These are phyloP conservation scores for Falco punctatus DNA, from an alignment of 2,113 vertebrate species.

Conservation along the genomic window DNA sequence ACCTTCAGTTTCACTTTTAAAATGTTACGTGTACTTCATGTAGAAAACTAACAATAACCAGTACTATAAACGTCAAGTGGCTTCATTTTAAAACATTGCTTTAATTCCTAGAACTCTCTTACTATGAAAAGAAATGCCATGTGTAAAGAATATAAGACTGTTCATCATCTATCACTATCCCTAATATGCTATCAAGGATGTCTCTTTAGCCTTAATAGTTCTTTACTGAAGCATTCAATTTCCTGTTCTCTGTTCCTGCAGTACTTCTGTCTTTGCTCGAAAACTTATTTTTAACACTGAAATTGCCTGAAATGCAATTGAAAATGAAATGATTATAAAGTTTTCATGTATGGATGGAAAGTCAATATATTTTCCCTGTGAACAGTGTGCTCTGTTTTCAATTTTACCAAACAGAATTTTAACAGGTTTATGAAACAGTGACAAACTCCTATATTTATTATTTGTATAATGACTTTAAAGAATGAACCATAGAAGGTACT, in stretches of 20 bases:
- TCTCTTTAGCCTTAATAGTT: conserved; percentile 52
- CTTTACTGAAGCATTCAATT: conserved; percentile 46
- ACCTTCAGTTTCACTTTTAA: background rate
- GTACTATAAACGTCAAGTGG: background rate
- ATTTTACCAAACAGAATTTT: background rate
- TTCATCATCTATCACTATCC: conserved; percentile 36
- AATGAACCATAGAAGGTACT: conserved; percentile 55
- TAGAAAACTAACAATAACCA: background rate
- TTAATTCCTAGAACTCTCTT: conserved; percentile 10
- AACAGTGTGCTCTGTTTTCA: background rate
- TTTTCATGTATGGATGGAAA: background rate
- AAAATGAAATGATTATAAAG: background rate
- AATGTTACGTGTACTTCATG: background rate
- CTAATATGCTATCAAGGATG: background rate
- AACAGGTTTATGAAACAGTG: conserved; percentile 45
- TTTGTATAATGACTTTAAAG: conserved; percentile 59
- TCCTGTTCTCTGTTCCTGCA: background rate
- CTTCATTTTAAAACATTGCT: conserved; percentile 31
- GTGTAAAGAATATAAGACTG: background rate
- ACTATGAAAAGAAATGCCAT: conserved; percentile 4
- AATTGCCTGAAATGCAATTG: background rate
- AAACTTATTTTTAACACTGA: conserved; percentile 2
- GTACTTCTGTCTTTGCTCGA: background rate
- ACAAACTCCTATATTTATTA: conserved; percentile 63
- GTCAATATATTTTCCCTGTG: background rate